Evolutionary conservation across 2,113 vertebrate species (phyloP), one percentile per base, ranked within the genome.

Genomic region (Cyprinodon variegatus): DNA sequence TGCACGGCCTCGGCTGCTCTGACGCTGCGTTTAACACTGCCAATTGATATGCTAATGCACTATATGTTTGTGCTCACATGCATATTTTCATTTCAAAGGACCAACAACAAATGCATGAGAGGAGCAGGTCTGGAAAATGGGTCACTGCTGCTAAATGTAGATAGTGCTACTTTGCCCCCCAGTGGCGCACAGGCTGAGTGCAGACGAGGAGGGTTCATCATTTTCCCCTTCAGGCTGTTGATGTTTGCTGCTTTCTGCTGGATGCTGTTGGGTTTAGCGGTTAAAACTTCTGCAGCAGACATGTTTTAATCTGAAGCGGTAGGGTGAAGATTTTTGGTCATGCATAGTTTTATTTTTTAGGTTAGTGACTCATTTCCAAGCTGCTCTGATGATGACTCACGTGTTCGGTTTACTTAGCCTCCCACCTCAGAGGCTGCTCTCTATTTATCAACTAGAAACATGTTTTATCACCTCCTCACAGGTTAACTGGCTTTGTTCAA

Each of bases 111-210:
- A 88, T 76, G 88, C 84, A 81, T 46, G 66, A 86, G 85, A 83
- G 67, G 74, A 86, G 78, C 76, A 88, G 69, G 74, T 91, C 88
- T 83, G 77, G 79, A 92, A 94, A 94, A 92, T 95, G 91, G 94
- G 94, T 95, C 94, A 95, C 80, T 75, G 85, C 84, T 88, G 81
- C 76, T 67, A 75, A 79, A 78, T 79, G 90, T 93, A 77, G 83
- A 90, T 84, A 92, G 94, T 90, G 86, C 92, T 90, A 83, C 89
- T 94, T 93, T 94, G 93, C 94, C 94, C 94, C 93, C 94, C 80
- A 93, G 94, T 95, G 94, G 94, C 81, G 67, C 59, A 66, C 41
- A 43, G 71, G 70, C 79, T 86, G 89, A 91, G 70, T 94, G 92
- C 93, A 94, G 71, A 74, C 40, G 39, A 67, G 67, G 5, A 75